A percentile compares a stretch with the other conserved stretches of the same genome.
Evolutionary conservation across 2,113 vertebrate species (phyloP).

Genomic region (Coptodon rendalli): DNA sequence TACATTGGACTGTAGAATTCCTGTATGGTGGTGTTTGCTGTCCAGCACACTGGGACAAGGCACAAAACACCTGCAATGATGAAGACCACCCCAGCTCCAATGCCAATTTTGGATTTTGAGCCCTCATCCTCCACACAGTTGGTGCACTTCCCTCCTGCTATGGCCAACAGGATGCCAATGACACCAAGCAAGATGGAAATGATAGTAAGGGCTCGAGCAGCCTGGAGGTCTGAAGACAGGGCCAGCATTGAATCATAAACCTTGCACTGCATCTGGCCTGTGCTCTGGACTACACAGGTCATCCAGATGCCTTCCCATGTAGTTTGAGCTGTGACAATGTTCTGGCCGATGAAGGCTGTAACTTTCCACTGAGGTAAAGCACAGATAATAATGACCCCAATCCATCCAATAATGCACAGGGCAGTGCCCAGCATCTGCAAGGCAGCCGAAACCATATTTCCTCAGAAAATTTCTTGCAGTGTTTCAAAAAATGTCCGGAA

Average conservation of each 20-base stretch:
- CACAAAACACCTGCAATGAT: conserved; percentile 75
- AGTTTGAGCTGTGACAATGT: conserved; percentile 84
- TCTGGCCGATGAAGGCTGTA: conserved; percentile 81
- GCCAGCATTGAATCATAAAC: conserved; percentile 88
- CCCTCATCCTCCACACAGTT: conserved; percentile 85
- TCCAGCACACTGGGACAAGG: conserved; percentile 86
- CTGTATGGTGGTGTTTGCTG: conserved; percentile 76
- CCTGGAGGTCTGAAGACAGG: conserved; percentile 80
- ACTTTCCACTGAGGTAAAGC: conserved; percentile 87
- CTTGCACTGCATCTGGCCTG: conserved; percentile 94
- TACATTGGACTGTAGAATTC: conserved; percentile 84
- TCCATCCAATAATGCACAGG: conserved; percentile 84
- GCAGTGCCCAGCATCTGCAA: conserved; percentile 85
- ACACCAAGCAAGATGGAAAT: conserved; percentile 78
- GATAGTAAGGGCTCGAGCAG: conserved; percentile 80
- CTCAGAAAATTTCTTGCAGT: not conserved
- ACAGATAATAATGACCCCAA: conserved; percentile 79
- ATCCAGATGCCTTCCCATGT: conserved; percentile 95
- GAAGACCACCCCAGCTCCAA: conserved; percentile 75
- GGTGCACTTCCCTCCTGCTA: conserved; percentile 88
- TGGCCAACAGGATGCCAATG: conserved; percentile 73
- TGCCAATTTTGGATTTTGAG: conserved; percentile 76
- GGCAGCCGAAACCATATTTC: conserved; percentile 80
- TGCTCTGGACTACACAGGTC: conserved; percentile 91
- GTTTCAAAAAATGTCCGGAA: not conserved